phyloP scores from a whole-genome alignment of 2,113 vertebrate genomes.

The Patagioenas fasciata region DNA sequence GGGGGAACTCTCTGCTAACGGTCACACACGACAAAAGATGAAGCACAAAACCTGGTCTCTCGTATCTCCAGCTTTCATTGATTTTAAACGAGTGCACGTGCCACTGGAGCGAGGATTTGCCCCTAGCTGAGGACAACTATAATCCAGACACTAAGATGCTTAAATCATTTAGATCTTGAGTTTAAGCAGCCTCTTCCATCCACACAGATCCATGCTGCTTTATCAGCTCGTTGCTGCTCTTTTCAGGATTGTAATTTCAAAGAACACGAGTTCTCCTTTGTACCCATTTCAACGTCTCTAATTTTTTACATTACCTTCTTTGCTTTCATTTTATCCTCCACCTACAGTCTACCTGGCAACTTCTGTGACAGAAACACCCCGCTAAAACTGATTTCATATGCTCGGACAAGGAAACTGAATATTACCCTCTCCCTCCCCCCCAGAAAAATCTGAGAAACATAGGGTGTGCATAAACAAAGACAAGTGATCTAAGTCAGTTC shows the following conservation, averaged over 20 bases:
- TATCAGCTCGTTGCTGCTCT: background rate
- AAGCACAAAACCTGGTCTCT: background rate
- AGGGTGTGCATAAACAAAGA: background rate
- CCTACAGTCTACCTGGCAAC: background rate
- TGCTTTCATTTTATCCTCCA: constrained; percentile 25
- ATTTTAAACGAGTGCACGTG: background rate
- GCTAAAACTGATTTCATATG: background rate
- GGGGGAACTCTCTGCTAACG: background rate
- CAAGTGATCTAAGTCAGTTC: constrained; percentile 34
- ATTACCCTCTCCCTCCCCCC: background rate
- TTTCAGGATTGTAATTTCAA: background rate
- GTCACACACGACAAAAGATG: background rate
- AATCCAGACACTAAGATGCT: background rate
- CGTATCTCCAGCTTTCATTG: background rate
- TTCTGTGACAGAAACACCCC: background rate
- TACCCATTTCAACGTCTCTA: background rate
- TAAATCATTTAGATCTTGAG: constrained; percentile 1
- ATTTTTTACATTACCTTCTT: background rate
- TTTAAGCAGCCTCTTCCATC: background rate
- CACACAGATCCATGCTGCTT: background rate
- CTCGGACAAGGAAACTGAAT: constrained; percentile 6
- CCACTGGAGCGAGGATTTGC: background rate
- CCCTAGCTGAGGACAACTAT: background rate
- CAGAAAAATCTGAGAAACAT: background rate
- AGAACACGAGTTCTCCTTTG: background rate